phyloP scores from a whole-genome alignment of 1,140 invertebrate genomes.

The Ladona fulva region DNA sequence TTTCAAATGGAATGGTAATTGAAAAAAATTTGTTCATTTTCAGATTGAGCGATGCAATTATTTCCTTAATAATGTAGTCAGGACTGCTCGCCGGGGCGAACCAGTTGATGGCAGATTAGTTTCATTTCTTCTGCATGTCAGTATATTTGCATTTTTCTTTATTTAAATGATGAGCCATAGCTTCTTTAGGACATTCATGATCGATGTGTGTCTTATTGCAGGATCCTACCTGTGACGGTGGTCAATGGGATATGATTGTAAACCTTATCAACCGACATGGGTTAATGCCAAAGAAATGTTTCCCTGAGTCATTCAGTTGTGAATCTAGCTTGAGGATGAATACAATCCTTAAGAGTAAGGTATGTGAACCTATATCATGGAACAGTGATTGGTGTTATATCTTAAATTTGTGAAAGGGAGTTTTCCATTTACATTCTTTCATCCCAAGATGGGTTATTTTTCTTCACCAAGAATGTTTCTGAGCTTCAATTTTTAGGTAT shows the following conservation, averaged over 20 bases:
- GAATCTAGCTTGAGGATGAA: constrained; percentile 66
- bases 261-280: constrained; percentile 81
- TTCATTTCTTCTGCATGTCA: constrained; percentile 61
- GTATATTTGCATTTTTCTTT: constrained; percentile 19
- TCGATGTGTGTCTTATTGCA: constrained; percentile 33
- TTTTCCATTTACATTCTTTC: not conserved
- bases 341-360: constrained; percentile 68
- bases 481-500: too few species aligned
- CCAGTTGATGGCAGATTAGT: constrained; percentile 65
- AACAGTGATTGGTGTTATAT: not conserved
- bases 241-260: constrained; percentile 86
- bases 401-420: constrained; percentile 14
- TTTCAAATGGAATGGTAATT: not conserved
- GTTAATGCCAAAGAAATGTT: constrained; percentile 77
- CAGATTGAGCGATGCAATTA: constrained; percentile 77
- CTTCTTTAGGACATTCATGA: not conserved
- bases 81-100: constrained; percentile 62
- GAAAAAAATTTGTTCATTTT: constrained; percentile 24
- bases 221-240: constrained; percentile 75
- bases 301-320: constrained; percentile 70
- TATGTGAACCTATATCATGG: constrained; percentile 33
- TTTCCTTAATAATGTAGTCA: constrained; percentile 72
- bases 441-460: too few species aligned
- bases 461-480: too few species aligned
- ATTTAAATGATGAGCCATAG: constrained; percentile 11